Percentiles rank a stretch among this genome's conserved stretches.
phyloP scores from a whole-genome alignment of 1,140 invertebrate genomes.

The Drosophila obscura region DNA sequence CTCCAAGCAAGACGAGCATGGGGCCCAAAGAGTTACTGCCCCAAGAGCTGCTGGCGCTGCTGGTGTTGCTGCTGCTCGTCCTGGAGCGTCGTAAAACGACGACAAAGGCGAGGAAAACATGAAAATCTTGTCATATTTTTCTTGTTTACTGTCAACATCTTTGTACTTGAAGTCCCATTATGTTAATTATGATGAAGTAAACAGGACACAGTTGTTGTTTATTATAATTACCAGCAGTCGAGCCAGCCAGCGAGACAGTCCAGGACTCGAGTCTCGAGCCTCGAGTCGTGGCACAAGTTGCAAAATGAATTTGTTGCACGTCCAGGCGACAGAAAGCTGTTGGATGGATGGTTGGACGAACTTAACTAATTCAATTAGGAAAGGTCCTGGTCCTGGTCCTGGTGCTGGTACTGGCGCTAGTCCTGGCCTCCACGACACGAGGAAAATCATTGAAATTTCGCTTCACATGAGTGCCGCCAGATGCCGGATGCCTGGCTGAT shows the following conservation, averaged over 20 bases:
- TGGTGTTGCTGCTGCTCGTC: constrained; percentile 11
- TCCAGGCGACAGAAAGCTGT: constrained; percentile 6
- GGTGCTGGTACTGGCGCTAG: not conserved
- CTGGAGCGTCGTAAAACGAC: constrained; percentile 54
- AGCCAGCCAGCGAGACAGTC: constrained; percentile 38
- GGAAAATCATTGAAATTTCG: constrained; percentile 11
- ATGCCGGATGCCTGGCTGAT: constrained; percentile 3
- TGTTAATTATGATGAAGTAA: constrained; percentile 82
- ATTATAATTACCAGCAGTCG: constrained; percentile 81
- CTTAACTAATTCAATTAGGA: constrained; percentile 59
- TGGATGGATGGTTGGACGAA: not conserved
- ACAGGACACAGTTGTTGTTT: constrained; percentile 82
- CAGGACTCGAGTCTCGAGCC: not conserved
- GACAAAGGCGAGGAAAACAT: constrained; percentile 61
- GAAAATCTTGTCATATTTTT: constrained; percentile 82
- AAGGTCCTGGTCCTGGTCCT: not conserved
- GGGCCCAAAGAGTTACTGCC: constrained; percentile 59
- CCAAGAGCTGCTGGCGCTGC: constrained; percentile 4
- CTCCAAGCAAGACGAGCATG: constrained; percentile 12
- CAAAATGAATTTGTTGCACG: constrained; percentile 74
- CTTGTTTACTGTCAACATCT: constrained; percentile 82
- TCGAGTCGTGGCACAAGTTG: constrained; percentile 34
- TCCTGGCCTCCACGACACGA: too few species aligned
- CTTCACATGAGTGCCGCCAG: not conserved
- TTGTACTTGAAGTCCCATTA: constrained; percentile 82